phyloP scores from a whole-genome alignment of 2,797 vertebrate genomes.

The Amniataba percoides region DNA sequence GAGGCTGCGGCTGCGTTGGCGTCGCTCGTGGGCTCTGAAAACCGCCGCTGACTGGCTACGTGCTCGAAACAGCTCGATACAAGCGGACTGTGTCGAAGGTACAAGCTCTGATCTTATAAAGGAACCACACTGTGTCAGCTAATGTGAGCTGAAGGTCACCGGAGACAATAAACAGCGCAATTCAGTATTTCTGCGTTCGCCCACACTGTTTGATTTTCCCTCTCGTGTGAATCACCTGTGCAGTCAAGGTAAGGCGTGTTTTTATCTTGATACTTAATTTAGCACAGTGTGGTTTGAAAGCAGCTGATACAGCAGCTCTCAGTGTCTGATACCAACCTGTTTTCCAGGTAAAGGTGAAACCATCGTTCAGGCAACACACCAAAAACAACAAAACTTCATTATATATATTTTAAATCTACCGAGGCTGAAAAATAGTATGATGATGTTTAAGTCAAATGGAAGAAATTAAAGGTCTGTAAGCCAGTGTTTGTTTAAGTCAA shows the following conservation, averaged over 20 bases:
- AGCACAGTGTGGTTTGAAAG: not conserved
- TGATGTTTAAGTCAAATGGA: not conserved
- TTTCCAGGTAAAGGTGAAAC: not conserved
- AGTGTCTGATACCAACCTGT: not conserved
- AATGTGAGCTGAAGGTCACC: not conserved
- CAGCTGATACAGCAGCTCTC: not conserved
- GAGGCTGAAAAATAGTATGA: not conserved
- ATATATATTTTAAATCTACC: not conserved
- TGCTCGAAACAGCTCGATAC: not conserved
- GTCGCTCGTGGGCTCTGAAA: not conserved
- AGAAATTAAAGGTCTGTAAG: not conserved
- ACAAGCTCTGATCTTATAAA: not conserved
- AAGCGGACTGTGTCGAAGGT: slow-evolving; percentile 6
- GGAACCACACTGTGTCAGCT: not conserved
- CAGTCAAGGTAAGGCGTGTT: not conserved
- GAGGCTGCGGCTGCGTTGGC: not conserved
- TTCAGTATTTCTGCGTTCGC: not conserved
- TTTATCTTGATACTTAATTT: not conserved
- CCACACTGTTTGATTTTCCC: slow-evolving; percentile 8
- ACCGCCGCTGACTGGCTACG: not conserved
- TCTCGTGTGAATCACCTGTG: not conserved
- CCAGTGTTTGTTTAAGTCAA: too few species aligned
- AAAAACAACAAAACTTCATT: not conserved
- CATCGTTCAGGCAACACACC: not conserved
- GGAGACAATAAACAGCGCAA: not conserved